These are phyloP conservation scores for Eupeodes latifasciatus DNA, from an alignment of 2,888 invertebrate genomes.

Conservation along the genomic window DNA sequence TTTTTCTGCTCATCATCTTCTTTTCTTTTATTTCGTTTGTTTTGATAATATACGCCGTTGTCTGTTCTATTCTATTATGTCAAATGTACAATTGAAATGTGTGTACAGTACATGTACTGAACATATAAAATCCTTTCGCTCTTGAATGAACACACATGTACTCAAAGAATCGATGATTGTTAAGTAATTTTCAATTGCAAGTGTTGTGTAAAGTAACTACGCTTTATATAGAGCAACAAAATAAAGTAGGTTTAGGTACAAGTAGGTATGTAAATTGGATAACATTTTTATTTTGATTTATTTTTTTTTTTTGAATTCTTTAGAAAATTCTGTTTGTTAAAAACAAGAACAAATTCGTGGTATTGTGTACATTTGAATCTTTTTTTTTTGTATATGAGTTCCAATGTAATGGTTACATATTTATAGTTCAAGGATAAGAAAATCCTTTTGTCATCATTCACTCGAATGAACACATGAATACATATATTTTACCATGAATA, in stretches of 20 bases:
- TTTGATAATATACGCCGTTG: background rate
- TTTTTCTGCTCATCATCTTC: constrained; percentile 7
- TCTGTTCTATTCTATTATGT: background rate
- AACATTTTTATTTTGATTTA: background rate
- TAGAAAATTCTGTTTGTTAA: constrained; percentile 11
- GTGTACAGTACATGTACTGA: background rate
- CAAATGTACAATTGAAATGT: background rate
- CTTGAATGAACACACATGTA: constrained; percentile 46
- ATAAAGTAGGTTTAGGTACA: background rate
- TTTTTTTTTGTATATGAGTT: background rate
- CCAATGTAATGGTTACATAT: constrained; percentile 25
- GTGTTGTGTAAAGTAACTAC: constrained; percentile 30
- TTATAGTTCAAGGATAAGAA: constrained; percentile 16
- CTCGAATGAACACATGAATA: background rate
- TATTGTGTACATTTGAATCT: background rate
- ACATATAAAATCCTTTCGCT: background rate
- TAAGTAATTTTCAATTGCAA: constrained; percentile 69
- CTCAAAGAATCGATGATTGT: constrained; percentile 65
- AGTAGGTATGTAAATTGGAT: constrained; percentile 36
- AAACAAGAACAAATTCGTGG: background rate
- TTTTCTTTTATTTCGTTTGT: background rate
- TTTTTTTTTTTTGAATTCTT: background rate
- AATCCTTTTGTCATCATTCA: constrained; percentile 5
- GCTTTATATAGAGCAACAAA: background rate
- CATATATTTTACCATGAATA: background rate